Evolutionary conservation across 2,797 vertebrate genomes (phyloP), one percentile per base, ranked within the genome.

Genomic region (Falco biarmicus): DNA sequence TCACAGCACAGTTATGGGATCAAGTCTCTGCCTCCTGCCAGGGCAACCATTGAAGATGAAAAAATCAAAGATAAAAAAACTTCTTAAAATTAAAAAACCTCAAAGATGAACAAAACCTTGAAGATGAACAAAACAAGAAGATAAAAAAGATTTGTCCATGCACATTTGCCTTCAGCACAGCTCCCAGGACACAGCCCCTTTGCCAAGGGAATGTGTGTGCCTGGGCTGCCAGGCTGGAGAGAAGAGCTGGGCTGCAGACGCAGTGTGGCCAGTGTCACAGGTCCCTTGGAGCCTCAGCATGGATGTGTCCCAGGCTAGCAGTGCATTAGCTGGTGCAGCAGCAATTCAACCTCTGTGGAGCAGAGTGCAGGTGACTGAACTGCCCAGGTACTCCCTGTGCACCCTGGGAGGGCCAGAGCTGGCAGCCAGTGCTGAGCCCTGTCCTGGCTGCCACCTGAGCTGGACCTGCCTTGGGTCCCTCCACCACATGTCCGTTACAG

Each of bases 291-390:
- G 41, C 24, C 21, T 53, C 74, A 56, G 43, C 32, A 56, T 0
- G 0, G 3, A 41, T 10, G 12, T n/a, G 48, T 22, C 48, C 73
- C 0, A 0, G 13, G 32, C 17, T 3, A 45, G n/a, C 18, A 15
- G 47, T 8, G 20, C 11, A 1, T 20, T 3, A 10, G 12, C 10
- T 34, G 61, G 8, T 3, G 4, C 37, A 53, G 70, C 61, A 76
- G 41, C 48, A 59, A 11, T 56, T 77, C 60, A 51, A 2, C 29
- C 29, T 71, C 59, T 47, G 59, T 3, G 32, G 51, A 64, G 51
- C 3, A 5, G 41, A 69, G 29, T 4, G 12, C 4, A 1, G 22
- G n/a, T 28, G 13, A 17, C 25, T 6, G 29, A 64, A 56, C n/a
- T 1, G 1, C 25, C 16, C 5, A 3, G 9, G 45, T 4, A 10